These are phyloP conservation scores for Myodes glareolus DNA, from an alignment of 2,113 vertebrate species.

Conservation along the genomic window DNA sequence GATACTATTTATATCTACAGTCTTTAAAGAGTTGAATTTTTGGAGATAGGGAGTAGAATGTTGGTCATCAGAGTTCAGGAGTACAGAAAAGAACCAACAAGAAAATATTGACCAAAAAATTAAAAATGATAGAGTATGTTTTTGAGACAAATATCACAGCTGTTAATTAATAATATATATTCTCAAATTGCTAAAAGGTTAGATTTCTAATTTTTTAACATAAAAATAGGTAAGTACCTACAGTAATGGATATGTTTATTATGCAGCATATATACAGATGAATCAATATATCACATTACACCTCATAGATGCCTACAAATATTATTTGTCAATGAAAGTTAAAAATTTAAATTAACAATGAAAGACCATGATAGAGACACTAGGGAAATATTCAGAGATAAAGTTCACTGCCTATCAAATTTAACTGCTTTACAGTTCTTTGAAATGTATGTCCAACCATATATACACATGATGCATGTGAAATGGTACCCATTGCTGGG, in stretches of 20 bases:
- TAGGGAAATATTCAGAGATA: neutral
- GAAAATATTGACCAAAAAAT: neutral
- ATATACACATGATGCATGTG: neutral
- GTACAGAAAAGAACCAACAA: neutral
- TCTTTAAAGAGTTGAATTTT: neutral
- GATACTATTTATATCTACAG: neutral
- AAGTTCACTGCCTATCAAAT: neutral
- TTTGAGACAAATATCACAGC: neutral
- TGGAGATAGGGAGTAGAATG: neutral
- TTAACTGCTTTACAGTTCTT: neutral
- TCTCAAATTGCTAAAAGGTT: neutral
- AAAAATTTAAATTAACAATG: neutral
- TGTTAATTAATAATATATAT: neutral
- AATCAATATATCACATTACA: neutral
- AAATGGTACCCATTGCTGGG: neutral
- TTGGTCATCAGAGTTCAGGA: neutral
- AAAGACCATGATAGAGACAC: neutral
- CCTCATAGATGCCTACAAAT: neutral
- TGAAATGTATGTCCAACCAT: neutral
- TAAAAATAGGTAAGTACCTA: neutral
- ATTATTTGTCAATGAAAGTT: neutral
- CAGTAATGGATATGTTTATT: neutral
- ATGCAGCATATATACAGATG: neutral
- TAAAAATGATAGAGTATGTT: neutral
- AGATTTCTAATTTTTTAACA: neutral